A percentile compares a stretch with the other conserved stretches of the same genome.
phyloP scores from a whole-genome alignment of 2,888 invertebrate species.

The Tetrapedia diversipes region DNA sequence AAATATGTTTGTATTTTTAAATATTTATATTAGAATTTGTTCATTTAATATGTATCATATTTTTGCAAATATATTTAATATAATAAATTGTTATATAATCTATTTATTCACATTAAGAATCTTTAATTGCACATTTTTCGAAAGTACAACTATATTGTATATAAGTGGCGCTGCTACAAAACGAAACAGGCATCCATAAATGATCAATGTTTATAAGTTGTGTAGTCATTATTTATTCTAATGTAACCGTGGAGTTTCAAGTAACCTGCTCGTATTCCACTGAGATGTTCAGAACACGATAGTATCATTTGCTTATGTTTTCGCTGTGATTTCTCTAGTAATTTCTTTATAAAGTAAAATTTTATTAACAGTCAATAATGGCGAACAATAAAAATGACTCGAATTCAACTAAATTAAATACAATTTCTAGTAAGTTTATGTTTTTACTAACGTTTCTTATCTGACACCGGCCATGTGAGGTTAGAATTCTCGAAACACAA shows the following conservation, averaged over 20 bases:
- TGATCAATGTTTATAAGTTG: conserved; percentile 30
- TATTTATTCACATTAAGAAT: neutral
- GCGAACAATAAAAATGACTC: conserved; percentile 67
- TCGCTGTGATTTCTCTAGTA: conserved; percentile 22
- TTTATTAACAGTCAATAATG: conserved; percentile 56
- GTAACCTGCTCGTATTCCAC: conserved; percentile 42
- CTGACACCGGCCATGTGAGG: conserved; percentile 65
- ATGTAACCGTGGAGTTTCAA: conserved; percentile 13
- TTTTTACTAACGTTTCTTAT: neutral
- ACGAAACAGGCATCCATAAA: neutral
- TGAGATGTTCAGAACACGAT: conserved; percentile 47
- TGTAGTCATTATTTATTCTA: conserved; percentile 14
- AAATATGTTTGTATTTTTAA: conserved; percentile 39
- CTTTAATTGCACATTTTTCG: neutral
- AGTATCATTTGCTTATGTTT: conserved; percentile 41
- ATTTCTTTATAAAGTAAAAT: conserved; percentile 9
- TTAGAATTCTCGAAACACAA: conserved; percentile 60
- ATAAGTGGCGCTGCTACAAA: no score
- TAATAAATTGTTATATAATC: neutral
- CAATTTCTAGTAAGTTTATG: conserved; percentile 71
- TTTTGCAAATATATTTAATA: conserved; percentile 42
- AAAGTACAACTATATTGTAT: neutral
- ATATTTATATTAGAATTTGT: conserved; percentile 28
- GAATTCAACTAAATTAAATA: conserved; percentile 66
- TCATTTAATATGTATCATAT: conserved; percentile 32